Percentiles rank a stretch among this genome's conserved stretches.
phyloP scores from a whole-genome alignment of 2,888 invertebrate genomes.

The Zeuzera pyrina region DNA sequence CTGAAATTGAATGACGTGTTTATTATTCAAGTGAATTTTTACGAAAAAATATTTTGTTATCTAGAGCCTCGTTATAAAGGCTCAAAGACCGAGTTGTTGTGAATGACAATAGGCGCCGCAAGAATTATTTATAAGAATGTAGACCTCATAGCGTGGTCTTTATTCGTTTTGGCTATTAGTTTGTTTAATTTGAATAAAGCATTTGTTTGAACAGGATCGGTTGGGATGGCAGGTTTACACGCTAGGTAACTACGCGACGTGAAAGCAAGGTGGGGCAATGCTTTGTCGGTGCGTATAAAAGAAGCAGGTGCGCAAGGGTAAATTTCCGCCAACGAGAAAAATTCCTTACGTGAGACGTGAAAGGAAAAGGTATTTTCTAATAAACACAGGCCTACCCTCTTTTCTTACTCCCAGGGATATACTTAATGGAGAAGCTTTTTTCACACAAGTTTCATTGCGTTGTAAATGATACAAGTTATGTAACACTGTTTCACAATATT shows the following conservation, averaged over 20 bases:
- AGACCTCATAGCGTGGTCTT: no score
- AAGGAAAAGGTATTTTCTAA: constrained; percentile 45
- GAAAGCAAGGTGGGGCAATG: constrained; percentile 23
- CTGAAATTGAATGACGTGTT: constrained; percentile 46
- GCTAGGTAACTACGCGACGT: constrained; percentile 20
- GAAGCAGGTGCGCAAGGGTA: constrained; percentile 37
- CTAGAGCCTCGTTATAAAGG: no score
- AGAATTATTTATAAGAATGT: no score
- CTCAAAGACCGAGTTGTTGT: constrained; percentile 32
- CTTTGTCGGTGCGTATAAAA: constrained; percentile 32
- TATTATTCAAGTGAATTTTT: constrained; percentile 42
- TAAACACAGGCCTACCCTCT: constrained; percentile 28
- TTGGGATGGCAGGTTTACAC: no score
- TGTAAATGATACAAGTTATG: constrained; percentile 8
- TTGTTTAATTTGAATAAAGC: no score
- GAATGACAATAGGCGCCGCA: no score
- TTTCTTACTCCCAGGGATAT: constrained; percentile 12
- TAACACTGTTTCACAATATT: no score
- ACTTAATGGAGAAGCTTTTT: constrained; percentile 18
- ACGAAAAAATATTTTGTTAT: constrained; percentile 33
- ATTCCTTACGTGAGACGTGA: constrained; percentile 35
- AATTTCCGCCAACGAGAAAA: constrained; percentile 37
- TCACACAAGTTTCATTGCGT: constrained; percentile 14
- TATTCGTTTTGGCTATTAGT: no score
- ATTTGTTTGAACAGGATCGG: no score